These are phyloP conservation scores for Helicoverpa zea DNA, from an alignment of 1,140 invertebrate species.

Conservation along the genomic window DNA sequence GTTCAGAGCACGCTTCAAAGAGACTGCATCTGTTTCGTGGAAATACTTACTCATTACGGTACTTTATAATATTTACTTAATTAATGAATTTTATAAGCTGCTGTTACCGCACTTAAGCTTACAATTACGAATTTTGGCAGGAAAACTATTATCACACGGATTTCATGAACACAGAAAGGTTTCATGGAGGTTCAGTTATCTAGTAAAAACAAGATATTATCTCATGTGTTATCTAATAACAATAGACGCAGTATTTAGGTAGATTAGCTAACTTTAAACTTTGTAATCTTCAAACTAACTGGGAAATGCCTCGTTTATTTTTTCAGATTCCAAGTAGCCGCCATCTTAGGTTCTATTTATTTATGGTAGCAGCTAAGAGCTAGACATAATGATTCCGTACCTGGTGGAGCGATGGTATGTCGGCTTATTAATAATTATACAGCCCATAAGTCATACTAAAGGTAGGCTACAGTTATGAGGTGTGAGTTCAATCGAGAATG, in stretches of 20 bases:
- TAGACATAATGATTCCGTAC: conserved; percentile 14
- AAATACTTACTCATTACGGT: background rate
- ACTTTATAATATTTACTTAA: too few species aligned
- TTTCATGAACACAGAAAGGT: background rate
- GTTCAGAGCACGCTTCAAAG: background rate
- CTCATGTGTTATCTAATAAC: conserved; percentile 25
- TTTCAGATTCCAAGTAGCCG: background rate
- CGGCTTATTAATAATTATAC: background rate
- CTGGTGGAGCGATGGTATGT: conserved; percentile 12
- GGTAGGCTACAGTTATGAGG: background rate
- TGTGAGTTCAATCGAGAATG: background rate
- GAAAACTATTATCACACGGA: conserved; percentile 3
- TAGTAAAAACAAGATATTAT: conserved; percentile 6
- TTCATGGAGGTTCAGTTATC: background rate
- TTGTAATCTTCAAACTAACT: conserved; percentile 7
- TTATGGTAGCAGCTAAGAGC: conserved; percentile 9
- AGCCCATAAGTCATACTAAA: background rate
- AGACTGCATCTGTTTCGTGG: background rate
- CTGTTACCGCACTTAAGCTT: too few species aligned
- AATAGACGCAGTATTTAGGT: conserved; percentile 11
- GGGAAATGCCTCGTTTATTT: background rate
- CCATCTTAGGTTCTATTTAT: conserved; percentile 21
- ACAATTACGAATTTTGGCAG: background rate
- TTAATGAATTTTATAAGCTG: too few species aligned
- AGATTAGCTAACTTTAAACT: conserved; percentile 35